These are phyloP conservation scores for Agapornis canus DNA, from an alignment of 2,797 vertebrate genomes.

Conservation along the genomic window DNA sequence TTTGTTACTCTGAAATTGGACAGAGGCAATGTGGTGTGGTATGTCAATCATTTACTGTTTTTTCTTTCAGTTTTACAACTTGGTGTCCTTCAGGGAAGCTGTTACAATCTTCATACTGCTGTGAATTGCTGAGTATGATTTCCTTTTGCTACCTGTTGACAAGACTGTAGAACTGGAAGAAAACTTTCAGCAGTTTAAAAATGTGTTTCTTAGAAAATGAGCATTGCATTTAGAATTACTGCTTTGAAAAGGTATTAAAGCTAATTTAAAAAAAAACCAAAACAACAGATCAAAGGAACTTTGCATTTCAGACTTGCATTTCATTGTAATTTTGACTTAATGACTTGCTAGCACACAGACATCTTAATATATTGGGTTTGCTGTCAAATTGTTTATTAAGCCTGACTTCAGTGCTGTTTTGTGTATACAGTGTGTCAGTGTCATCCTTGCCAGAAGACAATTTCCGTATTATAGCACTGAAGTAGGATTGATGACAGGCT, in stretches of 20 bases:
- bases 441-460: neutral
- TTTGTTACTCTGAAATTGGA: neutral
- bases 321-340: neutral
- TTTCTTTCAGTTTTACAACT: neutral
- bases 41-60: neutral
- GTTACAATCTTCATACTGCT: neutral
- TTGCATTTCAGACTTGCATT: neutral
- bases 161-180: neutral
- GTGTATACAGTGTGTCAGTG: neutral
- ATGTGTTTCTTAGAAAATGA: neutral
- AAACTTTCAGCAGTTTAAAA: neutral
- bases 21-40: neutral
- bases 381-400: rapidly evolving
- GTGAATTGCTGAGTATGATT: neutral
- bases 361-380: rapidly evolving
- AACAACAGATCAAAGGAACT: neutral
- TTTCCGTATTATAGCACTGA: neutral
- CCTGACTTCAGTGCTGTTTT: neutral
- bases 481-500: neutral
- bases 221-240: neutral
- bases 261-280: neutral
- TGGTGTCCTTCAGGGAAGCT: neutral
- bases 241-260: neutral
- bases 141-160: neutral
- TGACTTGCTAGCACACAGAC: neutral